Evolutionary conservation across 1,140 invertebrate genomes (phyloP), one percentile per base, ranked within the genome.

Genomic region (Adoxophyes honmai): DNA sequence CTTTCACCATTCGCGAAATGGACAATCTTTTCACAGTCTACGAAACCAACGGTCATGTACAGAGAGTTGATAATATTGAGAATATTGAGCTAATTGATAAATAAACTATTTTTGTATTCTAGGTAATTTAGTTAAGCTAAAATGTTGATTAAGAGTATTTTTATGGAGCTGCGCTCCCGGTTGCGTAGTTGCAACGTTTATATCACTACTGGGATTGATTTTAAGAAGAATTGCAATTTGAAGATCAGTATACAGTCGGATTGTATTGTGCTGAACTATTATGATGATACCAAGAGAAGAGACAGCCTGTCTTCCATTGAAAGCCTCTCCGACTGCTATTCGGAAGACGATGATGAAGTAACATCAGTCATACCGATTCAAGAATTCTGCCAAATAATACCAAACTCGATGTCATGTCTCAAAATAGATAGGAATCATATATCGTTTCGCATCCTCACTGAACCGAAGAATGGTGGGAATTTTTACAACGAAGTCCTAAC

Each of bases 1-100:
- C 94, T 0, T 96, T 94, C 85, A 90, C 91, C 36, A 89, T 94
- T 1, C 90, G 90, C 57, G 93, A 95, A 77, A 91, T 91, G 68
- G 91, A 93, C 60, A 89, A 84, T 39, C 75, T 93, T 10, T 92
- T 91, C 69, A 75, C 84, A 59, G 78, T 86, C 44, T 88, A 90
- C 52, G 86, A 89, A 67, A 81, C 78, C 10, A 81, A 84, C 66
- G 85, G 81, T 55, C 73, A 80, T 57, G 65, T 87, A n/a, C 68
- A 81, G 51, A 82, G 73, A 64, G 71, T 84, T 55, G 67, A 74
- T 61, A 72, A 77, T 65, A 72, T 59, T 56, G 68, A 82, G 62
- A 72, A 77, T 65, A 72, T 59, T 56, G 68, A 82, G 62, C 55
- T 84, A 39, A 84, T 85, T 61, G 75, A 76, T 75, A 85, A 88